These are phyloP conservation scores for Spialia ferax DNA, from an alignment of 2,888 invertebrate species.

Conservation along the genomic window DNA sequence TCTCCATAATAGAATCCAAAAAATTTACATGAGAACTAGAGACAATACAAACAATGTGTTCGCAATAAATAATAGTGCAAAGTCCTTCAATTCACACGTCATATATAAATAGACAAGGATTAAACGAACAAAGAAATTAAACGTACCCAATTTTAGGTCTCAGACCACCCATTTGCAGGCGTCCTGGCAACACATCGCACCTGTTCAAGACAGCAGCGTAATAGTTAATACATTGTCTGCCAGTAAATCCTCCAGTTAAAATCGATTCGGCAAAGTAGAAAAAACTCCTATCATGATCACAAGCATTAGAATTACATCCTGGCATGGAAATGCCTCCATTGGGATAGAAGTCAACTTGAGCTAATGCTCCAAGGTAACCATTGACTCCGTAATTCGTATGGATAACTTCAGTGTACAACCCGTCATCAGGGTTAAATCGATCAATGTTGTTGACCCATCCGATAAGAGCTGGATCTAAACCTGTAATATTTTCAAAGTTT, in stretches of 20 bases:
- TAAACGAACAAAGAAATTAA: neutral
- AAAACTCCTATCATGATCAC: conserved; percentile 64
- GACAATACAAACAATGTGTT: no score
- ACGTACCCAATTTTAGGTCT: conserved; percentile 66
- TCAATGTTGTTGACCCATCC: conserved; percentile 67
- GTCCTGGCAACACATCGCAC: conserved; percentile 58
- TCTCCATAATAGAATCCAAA: no score
- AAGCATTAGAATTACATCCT: conserved; percentile 64
- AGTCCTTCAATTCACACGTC: no score
- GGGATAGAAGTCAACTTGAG: conserved; percentile 69
- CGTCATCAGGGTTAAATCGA: conserved; percentile 62
- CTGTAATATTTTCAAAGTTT: no score
- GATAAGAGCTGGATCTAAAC: conserved; percentile 65
- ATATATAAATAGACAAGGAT: no score
- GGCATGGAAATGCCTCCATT: conserved; percentile 72
- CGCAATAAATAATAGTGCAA: no score
- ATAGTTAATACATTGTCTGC: conserved; percentile 63
- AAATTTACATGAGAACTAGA: no score
- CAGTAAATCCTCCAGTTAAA: conserved; percentile 61
- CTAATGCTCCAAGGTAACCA: conserved; percentile 63
- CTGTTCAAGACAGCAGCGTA: conserved; percentile 58
- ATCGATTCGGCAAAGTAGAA: conserved; percentile 70
- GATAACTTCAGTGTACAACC: conserved; percentile 68
- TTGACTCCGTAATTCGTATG: conserved; percentile 68
- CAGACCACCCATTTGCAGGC: conserved; percentile 67